Percentiles rank a stretch among this genome's conserved stretches.
phyloP scores from a whole-genome alignment of 2,888 invertebrate genomes.

The Erynnis tages region DNA sequence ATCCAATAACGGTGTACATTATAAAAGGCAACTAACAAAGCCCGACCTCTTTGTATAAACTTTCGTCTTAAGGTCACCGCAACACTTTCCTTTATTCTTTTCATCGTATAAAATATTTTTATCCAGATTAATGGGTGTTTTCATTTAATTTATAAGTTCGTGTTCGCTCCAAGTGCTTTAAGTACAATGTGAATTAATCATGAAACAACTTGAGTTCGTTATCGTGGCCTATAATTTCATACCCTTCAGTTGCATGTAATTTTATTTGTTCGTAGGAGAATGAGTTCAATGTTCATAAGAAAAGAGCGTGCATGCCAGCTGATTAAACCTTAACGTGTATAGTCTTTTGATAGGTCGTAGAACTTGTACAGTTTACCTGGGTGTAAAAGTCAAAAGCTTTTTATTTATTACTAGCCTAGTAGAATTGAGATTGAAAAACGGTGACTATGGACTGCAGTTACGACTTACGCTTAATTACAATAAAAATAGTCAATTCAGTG shows the following conservation, averaged over 20 bases:
- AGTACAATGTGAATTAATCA: constrained; percentile 20
- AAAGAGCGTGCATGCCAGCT: not conserved
- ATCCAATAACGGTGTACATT: too few species aligned
- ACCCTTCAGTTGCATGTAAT: not conserved
- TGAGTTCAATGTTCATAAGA: not conserved
- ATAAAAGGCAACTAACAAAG: not conserved
- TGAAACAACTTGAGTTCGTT: constrained; percentile 8
- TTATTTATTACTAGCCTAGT: too few species aligned
- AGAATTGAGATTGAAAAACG: too few species aligned
- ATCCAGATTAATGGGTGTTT: constrained; percentile 10
- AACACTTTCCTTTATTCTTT: not conserved
- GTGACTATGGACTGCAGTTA: too few species aligned
- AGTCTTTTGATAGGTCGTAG: too few species aligned
- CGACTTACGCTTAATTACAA: too few species aligned
- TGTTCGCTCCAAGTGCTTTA: constrained; percentile 7
- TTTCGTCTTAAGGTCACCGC: not conserved
- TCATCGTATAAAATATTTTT: constrained; percentile 2
- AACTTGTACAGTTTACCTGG: too few species aligned
- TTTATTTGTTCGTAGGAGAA: not conserved
- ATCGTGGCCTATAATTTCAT: constrained; percentile 15
- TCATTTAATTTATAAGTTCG: constrained; percentile 17
- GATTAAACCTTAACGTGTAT: too few species aligned
- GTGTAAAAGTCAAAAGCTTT: too few species aligned
- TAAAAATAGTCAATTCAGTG: too few species aligned
- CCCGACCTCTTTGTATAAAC: not conserved